Conservation (phyloP, 2,797 vertebrate species). For the Lemur catta region DNA sequence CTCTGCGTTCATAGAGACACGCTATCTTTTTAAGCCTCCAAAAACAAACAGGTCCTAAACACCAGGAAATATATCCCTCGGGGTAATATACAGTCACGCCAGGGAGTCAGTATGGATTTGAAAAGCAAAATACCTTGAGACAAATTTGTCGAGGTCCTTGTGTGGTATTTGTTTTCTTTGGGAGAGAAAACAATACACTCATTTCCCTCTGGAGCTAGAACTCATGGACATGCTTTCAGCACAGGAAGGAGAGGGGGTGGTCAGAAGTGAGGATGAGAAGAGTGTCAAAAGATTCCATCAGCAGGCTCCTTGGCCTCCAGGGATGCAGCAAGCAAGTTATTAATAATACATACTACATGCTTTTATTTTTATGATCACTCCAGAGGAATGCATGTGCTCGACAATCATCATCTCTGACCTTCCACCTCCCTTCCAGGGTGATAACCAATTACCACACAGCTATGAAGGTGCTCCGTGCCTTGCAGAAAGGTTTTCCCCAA, state of each 20-base stretch:
- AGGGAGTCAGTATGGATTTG: conserved; percentile 41
- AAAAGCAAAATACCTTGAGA: conserved; percentile 53
- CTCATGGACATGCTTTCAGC: neutral
- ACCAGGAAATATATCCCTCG: neutral
- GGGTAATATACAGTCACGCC: conserved; percentile 32
- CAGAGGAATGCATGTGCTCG: neutral
- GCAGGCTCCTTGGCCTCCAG: conserved; percentile 26
- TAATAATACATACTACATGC: conserved; percentile 66
- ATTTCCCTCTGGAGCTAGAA: neutral
- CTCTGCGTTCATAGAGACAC: neutral
- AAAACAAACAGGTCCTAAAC: conserved; percentile 37
- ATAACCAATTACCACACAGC: neutral
- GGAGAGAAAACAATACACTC: neutral
- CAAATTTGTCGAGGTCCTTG: conserved; percentile 27
- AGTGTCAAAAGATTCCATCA: conserved; percentile 22
- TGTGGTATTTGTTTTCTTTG: conserved; percentile 8
- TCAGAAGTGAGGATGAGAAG: neutral
- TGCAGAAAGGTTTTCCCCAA: neutral
- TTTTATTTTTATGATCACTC: conserved; percentile 64
- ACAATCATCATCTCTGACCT: conserved; percentile 61
- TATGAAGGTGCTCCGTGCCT: neutral
- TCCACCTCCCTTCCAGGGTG: conserved; percentile 20
- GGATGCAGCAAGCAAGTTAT: conserved; percentile 45
- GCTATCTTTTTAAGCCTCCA: neutral
- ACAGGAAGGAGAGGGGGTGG: neutral